These are phyloP conservation scores for Eriocheir sinensis DNA, from an alignment of 1,140 invertebrate genomes.

Conservation along the genomic window DNA sequence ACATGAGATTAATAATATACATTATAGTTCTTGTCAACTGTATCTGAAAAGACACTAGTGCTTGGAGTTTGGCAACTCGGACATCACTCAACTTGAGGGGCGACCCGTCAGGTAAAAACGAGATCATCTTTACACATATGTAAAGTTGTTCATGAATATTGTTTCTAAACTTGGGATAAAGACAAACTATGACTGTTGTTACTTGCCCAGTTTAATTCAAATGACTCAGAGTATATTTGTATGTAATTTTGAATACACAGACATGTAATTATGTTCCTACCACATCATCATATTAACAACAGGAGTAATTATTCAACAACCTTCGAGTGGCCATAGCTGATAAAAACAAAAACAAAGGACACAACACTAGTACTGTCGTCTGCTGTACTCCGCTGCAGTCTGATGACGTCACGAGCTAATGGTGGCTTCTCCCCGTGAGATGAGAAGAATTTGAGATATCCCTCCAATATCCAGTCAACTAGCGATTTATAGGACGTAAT, in stretches of 20 bases:
- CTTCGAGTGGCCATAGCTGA: too few species aligned
- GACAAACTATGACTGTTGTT: slow-evolving; percentile 28
- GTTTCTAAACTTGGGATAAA: slow-evolving; percentile 4
- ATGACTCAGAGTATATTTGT: not conserved
- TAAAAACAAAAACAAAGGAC: too few species aligned
- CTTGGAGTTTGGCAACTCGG: slow-evolving; percentile 48
- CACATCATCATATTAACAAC: slow-evolving; percentile 29
- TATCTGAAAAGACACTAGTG: slow-evolving; percentile 43
- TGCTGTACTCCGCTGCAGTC: too few species aligned
- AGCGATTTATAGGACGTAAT: too few species aligned
- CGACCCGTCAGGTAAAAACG: not conserved
- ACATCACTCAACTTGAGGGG: slow-evolving; percentile 51
- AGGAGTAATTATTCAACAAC: slow-evolving; percentile 43
- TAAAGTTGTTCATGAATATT: slow-evolving; percentile 37
- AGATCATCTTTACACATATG: slow-evolving; percentile 7
- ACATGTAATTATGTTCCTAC: slow-evolving; percentile 30
- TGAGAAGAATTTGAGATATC: too few species aligned
- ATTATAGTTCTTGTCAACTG: slow-evolving; percentile 42
- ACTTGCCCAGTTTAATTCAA: not conserved
- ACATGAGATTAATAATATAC: slow-evolving; percentile 49
- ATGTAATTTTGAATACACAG: not conserved
- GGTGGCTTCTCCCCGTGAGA: too few species aligned
- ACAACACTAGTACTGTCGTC: too few species aligned
- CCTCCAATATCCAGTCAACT: too few species aligned
- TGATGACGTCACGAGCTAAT: too few species aligned